A percentile compares a stretch with the other conserved stretches of the same genome.
These are phyloP conservation scores for Urocyon cinereoargenteus DNA, from an alignment of 2,797 vertebrate genomes.

Conservation along the genomic window DNA sequence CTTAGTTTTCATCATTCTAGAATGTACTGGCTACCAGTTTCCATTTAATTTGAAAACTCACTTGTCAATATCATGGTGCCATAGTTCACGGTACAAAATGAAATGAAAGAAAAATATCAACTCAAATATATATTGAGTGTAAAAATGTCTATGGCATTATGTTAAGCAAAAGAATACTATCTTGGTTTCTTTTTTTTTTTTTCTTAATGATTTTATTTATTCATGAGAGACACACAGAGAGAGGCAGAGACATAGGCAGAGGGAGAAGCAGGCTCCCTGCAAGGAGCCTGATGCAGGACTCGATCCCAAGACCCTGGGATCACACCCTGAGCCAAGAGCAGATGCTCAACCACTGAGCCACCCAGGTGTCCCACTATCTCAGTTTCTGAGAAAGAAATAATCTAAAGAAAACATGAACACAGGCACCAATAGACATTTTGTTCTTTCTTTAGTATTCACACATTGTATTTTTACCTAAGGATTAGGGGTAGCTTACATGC, in stretches of 20 bases:
- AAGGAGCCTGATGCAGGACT: no score
- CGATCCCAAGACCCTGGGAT: no score
- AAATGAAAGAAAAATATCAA: conserved; percentile 14
- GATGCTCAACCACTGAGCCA: no score
- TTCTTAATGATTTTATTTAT: no score
- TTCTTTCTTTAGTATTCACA: not conserved
- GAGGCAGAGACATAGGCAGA: no score
- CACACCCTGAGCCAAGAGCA: no score
- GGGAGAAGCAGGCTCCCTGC: no score
- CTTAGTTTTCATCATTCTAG: not conserved
- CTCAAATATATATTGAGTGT: not conserved
- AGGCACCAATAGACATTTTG: not conserved
- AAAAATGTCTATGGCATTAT: not conserved
- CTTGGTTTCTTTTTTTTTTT: not conserved
- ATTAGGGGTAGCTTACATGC: not conserved
- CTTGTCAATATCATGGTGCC: not conserved
- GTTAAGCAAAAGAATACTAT: not conserved
- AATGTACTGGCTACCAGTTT: not conserved
- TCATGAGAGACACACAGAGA: no score
- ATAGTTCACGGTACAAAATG: not conserved
- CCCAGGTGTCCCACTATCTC: not conserved
- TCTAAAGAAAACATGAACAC: not conserved
- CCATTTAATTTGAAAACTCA: conserved; percentile 21
- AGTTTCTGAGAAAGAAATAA: not conserved
- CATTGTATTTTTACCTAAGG: not conserved